Base-by-base conservation (phyloP, 2,113 vertebrate genomes). In the Salvelinus namaycush region DNA sequence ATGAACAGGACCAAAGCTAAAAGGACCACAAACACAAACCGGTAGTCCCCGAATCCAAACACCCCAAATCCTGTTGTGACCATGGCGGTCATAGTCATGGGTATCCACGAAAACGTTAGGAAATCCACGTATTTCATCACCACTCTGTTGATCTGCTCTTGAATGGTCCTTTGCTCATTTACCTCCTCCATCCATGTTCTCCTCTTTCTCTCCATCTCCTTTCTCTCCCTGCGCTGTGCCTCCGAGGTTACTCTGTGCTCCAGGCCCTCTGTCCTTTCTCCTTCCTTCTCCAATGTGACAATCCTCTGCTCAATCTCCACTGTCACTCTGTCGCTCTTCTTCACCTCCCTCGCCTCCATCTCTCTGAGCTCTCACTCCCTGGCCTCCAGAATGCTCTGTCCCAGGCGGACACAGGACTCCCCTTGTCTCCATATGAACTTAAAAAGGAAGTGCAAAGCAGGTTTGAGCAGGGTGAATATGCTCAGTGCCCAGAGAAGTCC, bases 71-170 rank as follows among this genome's bases (percentile, higher is more conserved):
- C 75, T n/a, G 91, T 86, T 0, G 87, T 89, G 3, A 92, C 85
- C 1, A 87, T 18, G 5, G 88, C 82, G 24, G 87, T 76, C 20
- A 90, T 76, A 1, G 87, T 90, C 91, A 91, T 92, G 0, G 91
- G 91, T 6, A 92, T 81, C 2, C 89, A 87, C 0, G 92, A 90
- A 66, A 93, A 93, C 0, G 89, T 87, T 66, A 92, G 48, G 60
- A 92, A 81, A 64, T 93, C 89, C 48, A 87, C 82, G n/a, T 92
- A 81, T 82, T 90, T 92, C 24, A 82, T 1, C 39, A 90, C 60
- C 4, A 85, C 68, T 0, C 76, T 88, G 51, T 77, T 87, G 72
- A 92, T 86, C 84, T 73, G 87, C 57, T 89, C 80, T 24, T 87
- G 82, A 27, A 86, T 49, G 29, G 22, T 88, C 65, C 77, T 86